phyloP scores from a whole-genome alignment of 1,140 invertebrate species.

The Mya arenaria region DNA sequence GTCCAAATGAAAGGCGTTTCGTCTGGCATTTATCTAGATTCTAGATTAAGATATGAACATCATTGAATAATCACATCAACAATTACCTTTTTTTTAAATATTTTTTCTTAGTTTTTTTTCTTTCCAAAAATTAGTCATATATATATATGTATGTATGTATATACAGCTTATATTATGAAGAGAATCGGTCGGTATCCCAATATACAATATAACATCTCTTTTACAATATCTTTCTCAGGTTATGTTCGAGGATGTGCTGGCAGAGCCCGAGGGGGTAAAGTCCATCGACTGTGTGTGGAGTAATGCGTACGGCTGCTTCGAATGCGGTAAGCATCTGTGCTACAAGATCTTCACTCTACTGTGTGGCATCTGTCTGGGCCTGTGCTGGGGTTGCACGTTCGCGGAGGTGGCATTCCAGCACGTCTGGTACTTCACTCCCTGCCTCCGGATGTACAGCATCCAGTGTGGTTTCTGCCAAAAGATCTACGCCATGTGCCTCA shows the following conservation, averaged over 20 bases:
- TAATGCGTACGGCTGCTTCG: constrained; percentile 86
- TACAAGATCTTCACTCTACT: constrained; percentile 87
- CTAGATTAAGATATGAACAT: too few relatives aligned
- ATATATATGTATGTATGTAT: too few relatives aligned
- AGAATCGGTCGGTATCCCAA: too few relatives aligned
- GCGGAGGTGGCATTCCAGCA: constrained; percentile 86
- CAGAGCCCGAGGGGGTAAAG: constrained; percentile 87
- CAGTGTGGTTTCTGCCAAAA: constrained; percentile 84
- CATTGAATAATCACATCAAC: too few relatives aligned
- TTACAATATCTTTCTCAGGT: constrained; percentile 35
- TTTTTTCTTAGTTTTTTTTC: too few relatives aligned
- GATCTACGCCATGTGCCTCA: constrained; percentile 83
- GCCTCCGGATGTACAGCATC: constrained; percentile 79
- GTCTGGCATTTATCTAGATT: too few relatives aligned
- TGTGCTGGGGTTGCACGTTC: constrained; percentile 87
- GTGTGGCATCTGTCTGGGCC: constrained; percentile 86
- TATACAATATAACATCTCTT: too few relatives aligned
- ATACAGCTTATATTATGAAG: too few relatives aligned
- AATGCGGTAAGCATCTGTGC: constrained; percentile 86
- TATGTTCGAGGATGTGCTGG: constrained; percentile 89
- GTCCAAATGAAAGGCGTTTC: too few relatives aligned
- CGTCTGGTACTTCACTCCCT: constrained; percentile 80
- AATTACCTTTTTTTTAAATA: too few relatives aligned
- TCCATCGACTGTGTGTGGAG: constrained; percentile 89
- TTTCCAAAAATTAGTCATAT: too few relatives aligned